Percentiles rank a stretch among this genome's conserved stretches.
phyloP scores from a whole-genome alignment of 2,888 invertebrate genomes.

The Apantesis nais region DNA sequence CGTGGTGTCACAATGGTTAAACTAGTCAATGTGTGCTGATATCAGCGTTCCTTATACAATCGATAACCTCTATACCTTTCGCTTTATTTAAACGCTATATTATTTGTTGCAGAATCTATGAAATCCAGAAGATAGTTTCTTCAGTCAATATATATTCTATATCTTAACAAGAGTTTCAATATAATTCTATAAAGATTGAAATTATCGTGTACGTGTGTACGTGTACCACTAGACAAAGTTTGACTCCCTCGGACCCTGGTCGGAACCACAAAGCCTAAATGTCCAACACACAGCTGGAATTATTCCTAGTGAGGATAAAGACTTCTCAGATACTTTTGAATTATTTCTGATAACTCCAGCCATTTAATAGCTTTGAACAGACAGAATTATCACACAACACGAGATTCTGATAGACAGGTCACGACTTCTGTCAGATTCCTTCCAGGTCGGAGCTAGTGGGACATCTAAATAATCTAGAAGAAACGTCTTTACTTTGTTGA shows the following conservation, averaged over 20 bases:
- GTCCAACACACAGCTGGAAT: background rate
- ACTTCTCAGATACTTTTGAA: background rate
- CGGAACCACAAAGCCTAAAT: background rate
- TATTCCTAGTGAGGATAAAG: background rate
- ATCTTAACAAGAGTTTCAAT: background rate
- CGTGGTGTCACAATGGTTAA: too few relatives aligned
- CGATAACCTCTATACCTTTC: background rate
- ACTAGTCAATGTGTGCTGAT: too few relatives aligned
- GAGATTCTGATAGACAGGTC: background rate
- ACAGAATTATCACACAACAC: background rate
- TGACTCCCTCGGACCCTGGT: background rate
- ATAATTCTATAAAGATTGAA: background rate
- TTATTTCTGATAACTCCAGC: background rate
- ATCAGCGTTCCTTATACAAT: background rate
- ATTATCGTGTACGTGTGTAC: background rate
- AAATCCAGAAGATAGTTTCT: background rate
- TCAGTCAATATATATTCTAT: background rate
- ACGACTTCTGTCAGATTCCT: background rate
- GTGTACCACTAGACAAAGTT: background rate
- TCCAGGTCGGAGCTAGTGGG: background rate
- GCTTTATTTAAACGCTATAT: background rate
- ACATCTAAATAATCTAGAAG: background rate
- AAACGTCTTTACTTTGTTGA: background rate
- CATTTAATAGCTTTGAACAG: too few relatives aligned
- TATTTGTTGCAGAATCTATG: slow-evolving; percentile 4